phyloP scores from a whole-genome alignment of 2,888 invertebrate genomes.

The Polietes domitor region DNA sequence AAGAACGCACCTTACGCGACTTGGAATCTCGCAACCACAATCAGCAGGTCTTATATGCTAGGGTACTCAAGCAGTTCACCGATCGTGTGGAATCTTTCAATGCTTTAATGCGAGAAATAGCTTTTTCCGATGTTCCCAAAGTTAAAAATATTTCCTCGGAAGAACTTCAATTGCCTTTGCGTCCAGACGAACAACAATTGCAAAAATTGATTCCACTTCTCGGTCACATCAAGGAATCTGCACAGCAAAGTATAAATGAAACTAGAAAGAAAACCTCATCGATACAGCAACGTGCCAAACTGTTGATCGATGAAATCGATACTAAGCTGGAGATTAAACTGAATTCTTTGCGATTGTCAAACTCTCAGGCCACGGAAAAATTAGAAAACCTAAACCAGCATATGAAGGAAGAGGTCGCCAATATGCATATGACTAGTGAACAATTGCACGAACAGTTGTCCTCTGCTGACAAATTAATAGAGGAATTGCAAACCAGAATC shows the following conservation, averaged over 20 bases:
- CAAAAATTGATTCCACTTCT: slow-evolving; percentile 63
- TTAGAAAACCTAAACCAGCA: slow-evolving; percentile 57
- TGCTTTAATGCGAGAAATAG: slow-evolving; percentile 69
- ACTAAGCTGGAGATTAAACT: slow-evolving; percentile 43
- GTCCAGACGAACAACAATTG: slow-evolving; percentile 61
- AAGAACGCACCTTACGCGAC: slow-evolving; percentile 71
- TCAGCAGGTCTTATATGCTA: slow-evolving; percentile 73
- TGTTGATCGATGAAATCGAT: slow-evolving; percentile 48
- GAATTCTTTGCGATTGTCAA: slow-evolving; percentile 46
- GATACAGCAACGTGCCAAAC: slow-evolving; percentile 45
- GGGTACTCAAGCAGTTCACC: slow-evolving; percentile 73
- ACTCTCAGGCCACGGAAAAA: slow-evolving; percentile 54
- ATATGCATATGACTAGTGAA: slow-evolving; percentile 42
- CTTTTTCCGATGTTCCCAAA: slow-evolving; percentile 67
- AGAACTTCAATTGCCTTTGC: slow-evolving; percentile 69
- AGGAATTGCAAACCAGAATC: slow-evolving; percentile 45
- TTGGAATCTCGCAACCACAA: slow-evolving; percentile 72
- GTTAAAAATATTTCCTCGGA: slow-evolving; percentile 53
- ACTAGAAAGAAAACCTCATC: slow-evolving; percentile 39
- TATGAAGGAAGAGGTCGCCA: slow-evolving; percentile 44
- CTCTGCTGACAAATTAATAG: slow-evolving; percentile 32
- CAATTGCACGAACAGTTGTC: slow-evolving; percentile 55
- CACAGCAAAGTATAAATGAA: slow-evolving; percentile 27
- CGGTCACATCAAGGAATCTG: slow-evolving; percentile 20
- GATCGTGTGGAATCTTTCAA: slow-evolving; percentile 73